These are phyloP conservation scores for Caenorhabditis imperialis DNA, from an alignment of 2,888 invertebrate genomes.

Conservation along the genomic window DNA sequence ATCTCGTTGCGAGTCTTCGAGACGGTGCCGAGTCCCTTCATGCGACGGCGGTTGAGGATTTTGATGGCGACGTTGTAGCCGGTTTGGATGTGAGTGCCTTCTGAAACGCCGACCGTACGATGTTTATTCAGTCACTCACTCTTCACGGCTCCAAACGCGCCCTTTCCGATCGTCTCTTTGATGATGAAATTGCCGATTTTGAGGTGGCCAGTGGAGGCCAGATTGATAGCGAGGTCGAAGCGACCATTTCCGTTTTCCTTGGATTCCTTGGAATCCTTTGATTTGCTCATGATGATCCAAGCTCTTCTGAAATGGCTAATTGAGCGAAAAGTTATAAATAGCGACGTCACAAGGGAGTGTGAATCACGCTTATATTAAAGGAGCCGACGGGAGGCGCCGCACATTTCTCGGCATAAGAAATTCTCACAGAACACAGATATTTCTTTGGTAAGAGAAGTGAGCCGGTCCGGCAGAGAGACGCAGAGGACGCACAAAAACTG, in stretches of 20 bases:
- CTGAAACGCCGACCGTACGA: slow-evolving; percentile 79
- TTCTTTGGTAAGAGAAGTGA: too few species aligned
- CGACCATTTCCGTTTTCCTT: slow-evolving; percentile 5
- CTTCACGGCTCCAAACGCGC: slow-evolving; percentile 98
- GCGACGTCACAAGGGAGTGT: too few species aligned
- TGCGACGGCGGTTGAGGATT: slow-evolving; percentile 96
- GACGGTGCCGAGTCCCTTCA: slow-evolving; percentile 97
- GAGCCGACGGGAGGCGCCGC: too few species aligned
- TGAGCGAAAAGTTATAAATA: too few species aligned
- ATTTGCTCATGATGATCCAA: too few species aligned
- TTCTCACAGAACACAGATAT: too few species aligned
- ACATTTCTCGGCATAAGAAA: too few species aligned
- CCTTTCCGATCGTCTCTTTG: slow-evolving; percentile 92
- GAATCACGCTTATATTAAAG: too few species aligned
- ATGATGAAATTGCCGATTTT: slow-evolving; percentile 94
- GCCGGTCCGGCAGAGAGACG: too few species aligned
- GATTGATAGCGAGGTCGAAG: slow-evolving; percentile 19
- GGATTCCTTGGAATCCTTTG: neutral
- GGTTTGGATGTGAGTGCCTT: slow-evolving; percentile 96
- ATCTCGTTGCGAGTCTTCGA: slow-evolving; percentile 98
- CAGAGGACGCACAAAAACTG: too few species aligned
- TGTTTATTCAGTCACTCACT: too few species aligned
- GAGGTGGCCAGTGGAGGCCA: slow-evolving; percentile 25
- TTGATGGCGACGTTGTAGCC: slow-evolving; percentile 98
- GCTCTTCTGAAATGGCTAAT: too few species aligned